Percentiles rank a stretch among this genome's conserved stretches.
These are phyloP conservation scores for Peromyscus eremicus DNA, from an alignment of 2,797 vertebrate genomes.

Conservation along the genomic window DNA sequence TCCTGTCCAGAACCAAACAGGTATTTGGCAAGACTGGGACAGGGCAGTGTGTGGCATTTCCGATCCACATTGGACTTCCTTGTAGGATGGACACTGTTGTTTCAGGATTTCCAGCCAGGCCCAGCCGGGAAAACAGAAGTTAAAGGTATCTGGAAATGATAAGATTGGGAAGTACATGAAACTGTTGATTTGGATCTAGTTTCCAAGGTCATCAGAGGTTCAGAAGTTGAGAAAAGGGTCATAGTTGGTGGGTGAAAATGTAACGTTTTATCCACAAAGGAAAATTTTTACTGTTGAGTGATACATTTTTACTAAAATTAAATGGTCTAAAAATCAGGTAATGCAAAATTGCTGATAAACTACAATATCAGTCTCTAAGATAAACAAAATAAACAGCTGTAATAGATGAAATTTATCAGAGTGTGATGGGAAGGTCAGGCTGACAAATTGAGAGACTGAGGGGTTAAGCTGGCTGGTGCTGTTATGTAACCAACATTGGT, in stretches of 20 bases:
- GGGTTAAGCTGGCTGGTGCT: slow-evolving; percentile 51
- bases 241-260: neutral
- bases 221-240: slow-evolving; percentile 56
- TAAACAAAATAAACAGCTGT: slow-evolving; percentile 67
- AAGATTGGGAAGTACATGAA: slow-evolving; percentile 72
- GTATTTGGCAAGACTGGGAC: slow-evolving; percentile 16
- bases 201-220: slow-evolving; percentile 79
- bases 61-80: slow-evolving; percentile 15
- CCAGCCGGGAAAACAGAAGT: slow-evolving; percentile 74
- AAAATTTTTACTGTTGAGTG: slow-evolving; percentile 11
- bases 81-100: slow-evolving; percentile 64
- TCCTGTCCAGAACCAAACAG: slow-evolving; percentile 15
- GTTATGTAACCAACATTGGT: slow-evolving; percentile 67
- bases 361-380: slow-evolving; percentile 50
- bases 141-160: slow-evolving; percentile 74
- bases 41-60: slow-evolving; percentile 68
- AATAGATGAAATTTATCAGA: slow-evolving; percentile 66
- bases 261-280: neutral
- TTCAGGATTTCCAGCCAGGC: slow-evolving; percentile 78
- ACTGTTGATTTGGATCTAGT: slow-evolving; percentile 75
- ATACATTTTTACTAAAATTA: slow-evolving; percentile 53
- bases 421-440: slow-evolving; percentile 77
- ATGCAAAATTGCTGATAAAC: slow-evolving; percentile 61
- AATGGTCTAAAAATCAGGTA: slow-evolving; percentile 24
- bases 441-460: slow-evolving; percentile 67